Conservation (phyloP, 1,140 invertebrate genomes). For the Drosophila mojavensis region DNA sequence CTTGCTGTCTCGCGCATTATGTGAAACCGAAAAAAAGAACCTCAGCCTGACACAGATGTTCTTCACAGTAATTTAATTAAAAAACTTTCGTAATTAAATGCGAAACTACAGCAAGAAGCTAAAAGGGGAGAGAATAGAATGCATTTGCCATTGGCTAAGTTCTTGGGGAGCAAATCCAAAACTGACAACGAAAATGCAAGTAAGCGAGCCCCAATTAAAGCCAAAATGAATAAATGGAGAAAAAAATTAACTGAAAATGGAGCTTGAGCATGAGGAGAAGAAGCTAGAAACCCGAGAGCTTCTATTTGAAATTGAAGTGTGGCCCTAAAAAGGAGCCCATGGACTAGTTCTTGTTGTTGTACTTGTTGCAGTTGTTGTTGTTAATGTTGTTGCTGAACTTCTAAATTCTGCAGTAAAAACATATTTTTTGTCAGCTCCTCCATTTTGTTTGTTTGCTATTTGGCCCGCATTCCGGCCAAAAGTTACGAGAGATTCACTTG, state of each 20-base stretch:
- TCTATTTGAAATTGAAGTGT: conserved; percentile 58
- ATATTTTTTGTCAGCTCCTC: conserved; percentile 16
- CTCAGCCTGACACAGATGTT: conserved; percentile 77
- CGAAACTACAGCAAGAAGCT: conserved; percentile 59
- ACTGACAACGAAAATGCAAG: conserved; percentile 80
- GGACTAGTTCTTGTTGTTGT: conserved; percentile 1
- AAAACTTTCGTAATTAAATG: conserved; percentile 81
- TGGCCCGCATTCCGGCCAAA: conserved; percentile 32
- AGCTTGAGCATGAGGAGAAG: background rate
- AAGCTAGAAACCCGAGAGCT: background rate
- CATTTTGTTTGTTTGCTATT: conserved; percentile 7
- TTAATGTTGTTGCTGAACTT: conserved; percentile 38
- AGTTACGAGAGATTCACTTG: conserved; percentile 15
- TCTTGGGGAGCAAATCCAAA: conserved; percentile 52
- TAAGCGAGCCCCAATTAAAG: conserved; percentile 78
- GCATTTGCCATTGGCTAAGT: conserved; percentile 26
- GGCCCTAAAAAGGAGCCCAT: background rate
- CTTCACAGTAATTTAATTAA: conserved; percentile 79
- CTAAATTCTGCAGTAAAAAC: conserved; percentile 39
- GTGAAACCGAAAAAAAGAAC: conserved; percentile 40
- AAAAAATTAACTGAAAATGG: background rate
- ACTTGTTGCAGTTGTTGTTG: background rate
- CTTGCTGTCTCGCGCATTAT: conserved; percentile 32
- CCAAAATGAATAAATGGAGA: conserved; percentile 42
- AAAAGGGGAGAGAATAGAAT: conserved; percentile 41